phyloP scores from a whole-genome alignment of 2,113 vertebrate species.

The Pteronura brasiliensis region DNA sequence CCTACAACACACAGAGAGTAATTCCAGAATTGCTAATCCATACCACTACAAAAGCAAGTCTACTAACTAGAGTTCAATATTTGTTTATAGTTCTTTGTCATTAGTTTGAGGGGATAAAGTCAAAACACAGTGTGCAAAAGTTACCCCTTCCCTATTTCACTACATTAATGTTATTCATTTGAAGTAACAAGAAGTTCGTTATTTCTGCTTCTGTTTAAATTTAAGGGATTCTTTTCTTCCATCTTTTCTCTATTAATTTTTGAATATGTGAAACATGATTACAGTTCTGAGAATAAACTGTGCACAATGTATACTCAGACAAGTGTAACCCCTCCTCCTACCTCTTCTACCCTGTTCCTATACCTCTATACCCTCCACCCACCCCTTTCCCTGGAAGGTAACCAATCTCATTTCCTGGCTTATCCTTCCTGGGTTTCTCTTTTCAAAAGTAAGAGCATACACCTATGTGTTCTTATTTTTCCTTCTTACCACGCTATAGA shows the following conservation, averaged over 20 bases:
- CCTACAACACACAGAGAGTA: not conserved
- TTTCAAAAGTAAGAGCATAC: not conserved
- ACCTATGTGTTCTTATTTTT: not conserved
- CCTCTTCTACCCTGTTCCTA: not conserved
- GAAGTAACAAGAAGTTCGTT: not conserved
- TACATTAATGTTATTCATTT: not conserved
- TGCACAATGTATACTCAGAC: no score
- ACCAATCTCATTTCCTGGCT: not conserved
- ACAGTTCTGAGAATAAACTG: not conserved
- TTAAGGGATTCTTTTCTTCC: not conserved
- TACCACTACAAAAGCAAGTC: not conserved
- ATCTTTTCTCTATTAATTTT: not conserved
- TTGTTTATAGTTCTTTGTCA: not conserved
- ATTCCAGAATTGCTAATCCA: not conserved
- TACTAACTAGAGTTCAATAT: not conserved
- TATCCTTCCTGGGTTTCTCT: not conserved
- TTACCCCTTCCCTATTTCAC: not conserved
- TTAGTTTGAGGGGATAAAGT: not conserved
- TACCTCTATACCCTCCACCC: not conserved
- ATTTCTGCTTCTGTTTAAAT: not conserved
- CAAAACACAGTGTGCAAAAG: not conserved
- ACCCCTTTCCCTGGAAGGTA: not conserved
- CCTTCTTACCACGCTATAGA: not conserved
- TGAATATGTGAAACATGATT: not conserved
- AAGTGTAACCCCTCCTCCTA: not conserved